These are phyloP conservation scores for Chaetodon trifascialis DNA, from an alignment of 2,113 vertebrate genomes.

Conservation along the genomic window DNA sequence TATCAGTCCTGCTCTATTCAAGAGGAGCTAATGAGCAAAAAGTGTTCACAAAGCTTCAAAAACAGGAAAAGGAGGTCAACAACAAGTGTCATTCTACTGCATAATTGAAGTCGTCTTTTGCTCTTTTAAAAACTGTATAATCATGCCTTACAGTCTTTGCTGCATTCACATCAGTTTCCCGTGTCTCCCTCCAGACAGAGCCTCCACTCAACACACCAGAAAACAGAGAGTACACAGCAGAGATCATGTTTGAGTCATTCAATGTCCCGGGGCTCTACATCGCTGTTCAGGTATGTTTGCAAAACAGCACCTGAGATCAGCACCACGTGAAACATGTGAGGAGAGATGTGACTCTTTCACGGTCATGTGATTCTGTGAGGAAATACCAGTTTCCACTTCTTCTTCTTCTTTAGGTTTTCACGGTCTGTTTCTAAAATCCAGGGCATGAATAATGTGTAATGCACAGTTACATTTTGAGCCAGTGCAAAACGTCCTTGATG, in stretches of 20 bases:
- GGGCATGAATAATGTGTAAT: background rate
- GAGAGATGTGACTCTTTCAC: background rate
- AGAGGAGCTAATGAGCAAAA: too few relatives aligned
- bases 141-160: background rate
- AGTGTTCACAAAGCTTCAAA: background rate
- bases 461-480: background rate
- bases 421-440: background rate
- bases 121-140: too few relatives aligned
- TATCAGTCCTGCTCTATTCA: too few relatives aligned
- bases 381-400: conserved; percentile 30
- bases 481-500: too few relatives aligned
- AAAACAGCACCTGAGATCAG: background rate
- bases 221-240: conserved; percentile 98
- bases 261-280: conserved; percentile 99
- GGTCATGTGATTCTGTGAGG: background rate
- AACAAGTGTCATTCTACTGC: background rate
- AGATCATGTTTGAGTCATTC: conserved; percentile 99
- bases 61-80: background rate
- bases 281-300: conserved; percentile 92
- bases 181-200: conserved; percentile 88
- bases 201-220: conserved; percentile 98
- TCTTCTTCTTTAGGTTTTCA: conserved; percentile 13
- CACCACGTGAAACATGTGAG: background rate
- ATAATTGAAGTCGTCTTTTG: background rate
- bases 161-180: background rate